Base-by-base conservation (phyloP, 2,888 invertebrate species). In the Drosophila bunnanda region DNA sequence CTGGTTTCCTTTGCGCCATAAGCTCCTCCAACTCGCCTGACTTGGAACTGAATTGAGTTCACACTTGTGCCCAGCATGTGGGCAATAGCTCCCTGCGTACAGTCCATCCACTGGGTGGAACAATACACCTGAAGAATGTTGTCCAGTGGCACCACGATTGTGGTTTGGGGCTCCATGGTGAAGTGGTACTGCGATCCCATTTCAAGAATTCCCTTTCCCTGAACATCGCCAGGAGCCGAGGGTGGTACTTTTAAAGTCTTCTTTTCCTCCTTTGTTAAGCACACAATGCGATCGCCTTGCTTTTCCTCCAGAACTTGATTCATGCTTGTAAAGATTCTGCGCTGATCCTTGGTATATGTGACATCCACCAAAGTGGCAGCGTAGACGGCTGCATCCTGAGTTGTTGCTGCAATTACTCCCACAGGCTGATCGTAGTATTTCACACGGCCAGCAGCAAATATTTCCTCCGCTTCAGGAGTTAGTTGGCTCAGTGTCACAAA, bases 1-100 rank as follows among this genome's bases (percentile, higher is more conserved):
- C 96, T 93, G 0, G 94, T 93, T 53, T 96, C 94, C 61, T 98
- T 98, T 0, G 93, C 94, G 0, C 98, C 98, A 90, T 96, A 98
- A 0, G 93, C 96, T 10, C 98, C 98, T 1, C 98, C 98, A 1
- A 97, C 77, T 25, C 25, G n/a, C n/a, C n/a, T n/a, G n/a, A n/a
- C n/a, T n/a, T n/a, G n/a, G 0, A 97, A 92, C 69, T 96, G 95
- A n/a, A 97, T 94, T 30, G 96, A 94, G 88, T 95, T 95, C 46
- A 93, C 92, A 8, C 94, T 94, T 22, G 95, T 80, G 15, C 93
- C 93, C 2, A 96, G 92, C 50, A 93, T 92, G n/a, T 93, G 85
- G 0, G 95, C 93, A 12, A 96, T 92, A 2, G 94, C 93, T 7
- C 93, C 87, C 85, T 95, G 95, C 0, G 92, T 92, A 22, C 94